Evolutionary conservation across 2,797 vertebrate species (phyloP), one percentile per base, ranked within the genome.

Genomic region (Sebastes kiyomatsui): DNA sequence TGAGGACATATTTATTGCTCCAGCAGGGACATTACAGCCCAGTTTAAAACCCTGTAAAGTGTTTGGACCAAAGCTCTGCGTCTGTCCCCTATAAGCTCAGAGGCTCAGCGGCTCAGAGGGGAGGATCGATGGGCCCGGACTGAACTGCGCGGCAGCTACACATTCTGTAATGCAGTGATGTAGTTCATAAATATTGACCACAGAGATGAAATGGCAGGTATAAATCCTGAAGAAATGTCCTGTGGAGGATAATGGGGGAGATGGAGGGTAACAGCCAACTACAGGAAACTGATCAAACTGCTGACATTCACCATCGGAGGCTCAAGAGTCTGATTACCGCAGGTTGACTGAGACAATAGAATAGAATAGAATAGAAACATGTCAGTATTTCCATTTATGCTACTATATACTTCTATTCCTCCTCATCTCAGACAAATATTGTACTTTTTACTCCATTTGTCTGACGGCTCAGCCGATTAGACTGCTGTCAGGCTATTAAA

Each of bases 131-230:
- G 72, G 7, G 68, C 64, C 55, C 75, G 58, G 69, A 82, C 75
- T 90, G 75, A 42, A 75, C 76, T 69, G 67, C 85, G 74, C 52
- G 1, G 80, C 87, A 93, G 83, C 84, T 86, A 83, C 90, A 90
- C 75, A 77, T 83, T 89, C 89, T 81, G 75, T 90, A 90, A 86
- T 88, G 90, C 87, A 88, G 90, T 89, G 84, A 91, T 86, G 88
- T 83, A 90, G 87, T 94, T 93, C 90, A 95, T 95, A 93, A 94
- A 95, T 94, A 96, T 95, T 82, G 93, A 95, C 82, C 74, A 49
- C 62, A 65, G 66, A 67, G 90, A 83, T 85, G 80, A 82, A 90
- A 88, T 77, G 85, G 85, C 85, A 88, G 89, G 79, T 88, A 91
- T 93, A 94, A 94, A 94, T 94, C 89, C 79, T 88, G 30, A 22